phyloP scores from a whole-genome alignment of 2,888 invertebrate genomes.

The Pomacea canaliculata region DNA sequence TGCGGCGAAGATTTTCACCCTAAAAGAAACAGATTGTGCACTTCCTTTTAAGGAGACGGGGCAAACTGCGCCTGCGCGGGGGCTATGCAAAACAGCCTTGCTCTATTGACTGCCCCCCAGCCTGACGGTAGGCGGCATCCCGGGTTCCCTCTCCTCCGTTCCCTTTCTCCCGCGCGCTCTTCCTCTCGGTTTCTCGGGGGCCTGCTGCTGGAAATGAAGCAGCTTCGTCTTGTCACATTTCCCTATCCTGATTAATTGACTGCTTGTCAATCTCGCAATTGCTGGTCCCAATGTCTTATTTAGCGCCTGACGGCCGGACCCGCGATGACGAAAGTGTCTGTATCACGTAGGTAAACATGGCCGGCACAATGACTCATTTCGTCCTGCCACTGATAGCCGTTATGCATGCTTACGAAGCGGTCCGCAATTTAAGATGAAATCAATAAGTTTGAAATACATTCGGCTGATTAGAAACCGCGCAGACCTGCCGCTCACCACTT shows the following conservation, averaged over 20 bases:
- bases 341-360: constrained; percentile 33
- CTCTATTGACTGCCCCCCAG: too few relatives aligned
- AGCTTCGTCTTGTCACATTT: constrained; percentile 9
- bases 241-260: constrained; percentile 6
- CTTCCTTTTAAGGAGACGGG: too few relatives aligned
- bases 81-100: too few relatives aligned
- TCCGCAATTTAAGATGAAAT: constrained; percentile 44
- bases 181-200: too few relatives aligned
- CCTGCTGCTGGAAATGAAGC: too few relatives aligned
- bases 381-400: constrained; percentile 9
- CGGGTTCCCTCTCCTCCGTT: background rate
- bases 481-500: constrained; percentile 1
- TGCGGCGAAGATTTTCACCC: too few relatives aligned
- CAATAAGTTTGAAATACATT: constrained; percentile 38
- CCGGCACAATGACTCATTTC: constrained; percentile 29
- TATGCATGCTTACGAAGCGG: constrained; percentile 26
- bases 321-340: background rate
- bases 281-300: constrained; percentile 6
- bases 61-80: too few relatives aligned
- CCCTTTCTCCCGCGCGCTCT: background rate
- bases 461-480: constrained; percentile 28
- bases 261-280: constrained; percentile 5
- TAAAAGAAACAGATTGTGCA: too few relatives aligned
- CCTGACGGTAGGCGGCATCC: too few relatives aligned
- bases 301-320: background rate